Evolutionary conservation across 2,113 vertebrate genomes (phyloP), one percentile per base, ranked within the genome.

Genomic region (Bagarius yarrelli): DNA sequence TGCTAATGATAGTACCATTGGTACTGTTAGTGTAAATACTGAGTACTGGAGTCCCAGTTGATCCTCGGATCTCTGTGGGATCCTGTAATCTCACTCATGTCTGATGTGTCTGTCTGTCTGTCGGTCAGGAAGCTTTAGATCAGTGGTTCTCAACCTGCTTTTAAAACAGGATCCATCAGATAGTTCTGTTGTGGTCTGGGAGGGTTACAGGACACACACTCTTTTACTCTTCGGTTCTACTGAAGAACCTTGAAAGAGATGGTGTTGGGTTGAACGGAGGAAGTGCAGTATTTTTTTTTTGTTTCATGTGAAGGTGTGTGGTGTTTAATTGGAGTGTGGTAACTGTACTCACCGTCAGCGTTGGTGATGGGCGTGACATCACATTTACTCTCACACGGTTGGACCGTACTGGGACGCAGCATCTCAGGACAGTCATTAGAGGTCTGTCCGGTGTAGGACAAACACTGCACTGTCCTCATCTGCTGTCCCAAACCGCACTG

Each of bases 381-480:
- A 89, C 98, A 99, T 94, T 96, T 98, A 90, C 97, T 99, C 91
- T 99, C 96, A 85, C 98, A 99, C 91, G 98, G 97, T 89, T 99
- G 98, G 95, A 97, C 96, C 79, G 91, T 95, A 81, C 93, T 88
- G 83, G 97, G 98, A 25, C 95, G 94, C 75, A 93, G 90, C 53
- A 93, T 87, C 87, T 98, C 96, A 34, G 92, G 81, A 85, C 98
- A 99, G 44, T 98, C 96, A 1, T 78, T 92, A n/a, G 97, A 98
- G 16, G 92, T 93, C 91, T 98, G 98, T 57, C 97, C 96, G 0
- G 95, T 98, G 83, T 97, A 99, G 18, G 96, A 97, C n/a, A 99
- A 93, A 88, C 98, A 99, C 86, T 97, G 96, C 32, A 99, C 96
- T 2, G 93, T 95, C 89, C 98, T 88, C 95, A 97, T 96, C 88